Percentiles rank a stretch among this genome's conserved stretches.
Evolutionary conservation across 2,888 invertebrate genomes (phyloP).

Genomic region (Melanotus villosus): DNA sequence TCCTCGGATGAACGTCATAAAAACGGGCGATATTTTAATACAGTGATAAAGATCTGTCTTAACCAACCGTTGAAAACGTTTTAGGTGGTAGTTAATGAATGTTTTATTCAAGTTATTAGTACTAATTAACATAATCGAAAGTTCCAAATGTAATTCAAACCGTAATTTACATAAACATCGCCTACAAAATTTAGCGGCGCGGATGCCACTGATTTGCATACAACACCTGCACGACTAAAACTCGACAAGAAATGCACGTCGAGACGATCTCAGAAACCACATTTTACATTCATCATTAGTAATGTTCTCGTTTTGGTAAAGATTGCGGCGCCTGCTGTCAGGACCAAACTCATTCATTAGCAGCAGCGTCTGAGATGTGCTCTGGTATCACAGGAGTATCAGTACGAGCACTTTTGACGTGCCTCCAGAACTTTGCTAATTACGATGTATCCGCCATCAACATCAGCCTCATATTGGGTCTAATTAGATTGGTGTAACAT

Average conservation of each 20-base stretch:
- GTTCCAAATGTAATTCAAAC: conserved; percentile 28
- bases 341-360: conserved; percentile 29
- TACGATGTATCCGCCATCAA: conserved; percentile 26
- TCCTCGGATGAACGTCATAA: neutral
- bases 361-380: conserved; percentile 15
- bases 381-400: neutral
- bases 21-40: conserved; percentile 12
- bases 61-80: conserved; percentile 17
- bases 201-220: conserved; percentile 36
- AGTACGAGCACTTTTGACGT: conserved; percentile 20
- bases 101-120: conserved; percentile 28
- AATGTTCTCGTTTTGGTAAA: conserved; percentile 21
- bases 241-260: conserved; percentile 15
- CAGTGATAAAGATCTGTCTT: conserved; percentile 8
- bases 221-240: conserved; percentile 33
- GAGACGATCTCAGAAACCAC: conserved; percentile 7
- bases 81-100: conserved; percentile 25
- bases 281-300: conserved; percentile 27
- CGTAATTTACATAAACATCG: conserved; percentile 34
- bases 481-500: conserved; percentile 28
- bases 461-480: conserved; percentile 26
- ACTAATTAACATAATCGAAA: conserved; percentile 31
- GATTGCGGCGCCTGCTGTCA: conserved; percentile 29
- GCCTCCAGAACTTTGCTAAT: conserved; percentile 23
- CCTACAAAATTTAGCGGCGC: conserved; percentile 26